Percentiles rank a stretch among this genome's conserved stretches.
phyloP scores from a whole-genome alignment of 64 coral and sea anemone species.

The Porites australiensis region DNA sequence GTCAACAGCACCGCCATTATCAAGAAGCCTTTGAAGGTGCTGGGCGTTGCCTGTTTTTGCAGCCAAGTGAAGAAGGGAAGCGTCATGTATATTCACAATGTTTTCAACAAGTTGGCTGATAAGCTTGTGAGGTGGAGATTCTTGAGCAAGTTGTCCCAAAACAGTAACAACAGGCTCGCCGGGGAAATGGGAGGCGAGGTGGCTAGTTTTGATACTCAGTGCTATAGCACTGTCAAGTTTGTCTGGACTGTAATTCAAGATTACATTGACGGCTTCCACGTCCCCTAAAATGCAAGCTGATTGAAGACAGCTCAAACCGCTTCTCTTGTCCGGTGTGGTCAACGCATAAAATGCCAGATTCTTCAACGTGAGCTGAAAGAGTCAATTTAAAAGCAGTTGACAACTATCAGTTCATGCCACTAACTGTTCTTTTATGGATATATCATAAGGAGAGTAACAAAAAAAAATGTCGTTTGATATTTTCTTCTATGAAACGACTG shows the following conservation, averaged over 20 bases:
- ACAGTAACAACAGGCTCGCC: neutral
- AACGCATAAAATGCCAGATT: slow-evolving; percentile 25
- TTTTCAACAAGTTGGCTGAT: slow-evolving; percentile 8
- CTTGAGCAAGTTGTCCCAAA: neutral
- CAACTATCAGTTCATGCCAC: too few relatives aligned
- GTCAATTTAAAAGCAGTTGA: too few relatives aligned
- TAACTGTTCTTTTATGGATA: too few relatives aligned
- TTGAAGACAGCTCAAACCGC: neutral
- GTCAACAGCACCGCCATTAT: neutral
- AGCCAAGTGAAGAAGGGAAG: slow-evolving; percentile 1
- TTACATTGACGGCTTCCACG: neutral
- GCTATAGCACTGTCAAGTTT: slow-evolving; percentile 23
- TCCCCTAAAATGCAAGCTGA: slow-evolving; percentile 9
- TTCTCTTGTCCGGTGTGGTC: neutral
- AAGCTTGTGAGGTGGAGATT: neutral
- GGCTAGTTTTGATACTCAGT: slow-evolving; percentile 9
- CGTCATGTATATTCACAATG: neutral
- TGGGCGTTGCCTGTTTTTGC: slow-evolving; percentile 8
- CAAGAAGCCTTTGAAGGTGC: slow-evolving; percentile 4
- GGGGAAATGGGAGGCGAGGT: neutral
- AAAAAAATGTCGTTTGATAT: too few relatives aligned
- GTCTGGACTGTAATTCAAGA: slow-evolving; percentile 26
- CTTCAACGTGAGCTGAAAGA: neutral
- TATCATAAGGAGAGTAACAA: too few relatives aligned
- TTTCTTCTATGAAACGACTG: too few relatives aligned